These are phyloP conservation scores for Thalassaphorura encarpata DNA, from an alignment of 1,140 invertebrate species.

Conservation along the genomic window DNA sequence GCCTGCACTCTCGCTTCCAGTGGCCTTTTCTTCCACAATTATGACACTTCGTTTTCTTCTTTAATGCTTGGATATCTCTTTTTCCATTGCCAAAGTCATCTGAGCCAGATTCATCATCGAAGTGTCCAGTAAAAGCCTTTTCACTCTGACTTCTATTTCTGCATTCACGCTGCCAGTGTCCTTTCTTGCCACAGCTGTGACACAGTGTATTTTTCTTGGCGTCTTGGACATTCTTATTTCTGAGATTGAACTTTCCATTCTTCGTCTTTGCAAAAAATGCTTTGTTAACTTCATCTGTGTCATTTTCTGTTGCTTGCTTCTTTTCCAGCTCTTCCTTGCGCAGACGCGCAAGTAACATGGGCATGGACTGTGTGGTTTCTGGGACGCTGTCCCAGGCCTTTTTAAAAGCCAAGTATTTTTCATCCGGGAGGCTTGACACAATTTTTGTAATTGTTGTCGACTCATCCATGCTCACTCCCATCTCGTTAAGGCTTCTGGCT, in stretches of 20 bases:
- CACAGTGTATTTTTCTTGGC: too few species aligned
- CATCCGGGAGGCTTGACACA: background rate
- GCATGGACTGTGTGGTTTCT: conserved; percentile 4
- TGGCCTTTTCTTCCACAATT: conserved; percentile 2
- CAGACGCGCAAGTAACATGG: background rate
- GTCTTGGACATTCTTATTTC: background rate
- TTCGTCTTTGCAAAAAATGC: background rate
- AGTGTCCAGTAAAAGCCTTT: too few species aligned
- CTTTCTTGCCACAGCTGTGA: too few species aligned
- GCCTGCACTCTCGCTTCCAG: conserved; percentile 4
- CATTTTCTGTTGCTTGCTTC: background rate
- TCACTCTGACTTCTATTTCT: too few species aligned
- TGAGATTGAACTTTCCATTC: background rate
- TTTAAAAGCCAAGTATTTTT: conserved; percentile 1
- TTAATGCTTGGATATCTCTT: background rate
- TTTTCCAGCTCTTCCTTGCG: conserved; percentile 5
- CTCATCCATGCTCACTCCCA: conserved; percentile 3
- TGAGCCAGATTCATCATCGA: too few species aligned
- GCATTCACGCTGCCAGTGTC: too few species aligned
- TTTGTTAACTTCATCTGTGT: background rate
- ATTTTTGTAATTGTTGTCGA: background rate
- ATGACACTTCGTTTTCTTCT: conserved; percentile 3
- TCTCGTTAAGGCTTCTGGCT: background rate
- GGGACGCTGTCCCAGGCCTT: conserved; percentile 14
- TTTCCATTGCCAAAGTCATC: background rate